Evolutionary conservation across 2,113 vertebrate genomes (phyloP), one percentile per base, ranked within the genome.

Genomic region (Plestiodon gilberti): DNA sequence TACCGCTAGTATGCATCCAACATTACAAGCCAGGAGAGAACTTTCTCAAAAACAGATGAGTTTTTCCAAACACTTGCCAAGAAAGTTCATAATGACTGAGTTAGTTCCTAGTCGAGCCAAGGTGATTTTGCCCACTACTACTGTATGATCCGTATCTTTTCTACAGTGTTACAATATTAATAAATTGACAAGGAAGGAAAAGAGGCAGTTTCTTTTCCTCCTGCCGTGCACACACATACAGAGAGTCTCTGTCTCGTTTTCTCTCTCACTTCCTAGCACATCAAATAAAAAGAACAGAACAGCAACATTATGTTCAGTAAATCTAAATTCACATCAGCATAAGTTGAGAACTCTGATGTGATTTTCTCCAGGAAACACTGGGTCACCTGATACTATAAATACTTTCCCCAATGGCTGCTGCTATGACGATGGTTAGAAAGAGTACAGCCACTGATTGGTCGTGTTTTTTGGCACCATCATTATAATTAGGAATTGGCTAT

Each of bases 301-400:
- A 38, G 17, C 6, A 67, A 92, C 70, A n/a, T 57, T 73, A 35
- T 2, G 77, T 17, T 6, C 38, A 74, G 77, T n/a, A 90, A 89
- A 69, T 4, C 5, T 71, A 1, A 17, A 62, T 33, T 89, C 67
- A 90, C 78, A 78, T 33, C 13, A 62, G 18, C 82, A 33, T 82
- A 20, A 65, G 35, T 65, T 82, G n/a, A 89, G n/a, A n/a, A 40
- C 15, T 52, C 2, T 33, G 43, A 59, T 10, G 25, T 82, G 77
- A 0, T 79, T 82, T 59, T 10, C 82, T 57, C 14, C 52, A 83
- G 52, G 79, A 20, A 79, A 77, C 20, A 4, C 0, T 86, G 75
- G 82, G 89, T 70, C 89, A 82, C 61, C 0, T 6, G 81, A 78
- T 23, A 25, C 14, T 81, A 14, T 20, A 61, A 13, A 83, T 78